Evolutionary conservation across 2,888 invertebrate genomes (phyloP).

Genomic region (Philaethria dido): DNA sequence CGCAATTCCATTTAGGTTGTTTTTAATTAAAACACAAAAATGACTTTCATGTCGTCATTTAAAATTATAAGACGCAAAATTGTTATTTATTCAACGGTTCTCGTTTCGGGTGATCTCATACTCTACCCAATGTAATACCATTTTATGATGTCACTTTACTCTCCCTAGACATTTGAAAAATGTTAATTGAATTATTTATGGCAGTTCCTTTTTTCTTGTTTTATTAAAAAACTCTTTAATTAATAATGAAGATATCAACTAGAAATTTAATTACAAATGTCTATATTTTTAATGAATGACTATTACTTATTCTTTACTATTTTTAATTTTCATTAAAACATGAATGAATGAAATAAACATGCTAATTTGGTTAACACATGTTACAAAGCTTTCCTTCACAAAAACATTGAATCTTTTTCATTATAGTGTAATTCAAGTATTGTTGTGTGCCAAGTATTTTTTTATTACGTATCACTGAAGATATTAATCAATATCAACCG

Average conservation of each 20-base stretch:
- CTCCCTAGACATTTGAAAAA: constrained; percentile 5
- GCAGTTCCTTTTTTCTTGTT: background rate
- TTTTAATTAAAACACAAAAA: constrained; percentile 18
- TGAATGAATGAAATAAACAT: too few relatives aligned
- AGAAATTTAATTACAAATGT: background rate
- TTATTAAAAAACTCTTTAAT: background rate
- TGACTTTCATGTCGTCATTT: background rate
- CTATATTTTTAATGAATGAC: background rate
- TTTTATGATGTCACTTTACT: background rate
- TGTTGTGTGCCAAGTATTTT: too few relatives aligned
- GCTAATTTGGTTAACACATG: too few relatives aligned
- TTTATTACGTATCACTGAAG: too few relatives aligned
- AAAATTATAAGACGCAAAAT: constrained; percentile 4
- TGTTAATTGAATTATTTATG: constrained; percentile 6
- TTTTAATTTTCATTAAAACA: too few relatives aligned
- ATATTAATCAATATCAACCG: too few relatives aligned
- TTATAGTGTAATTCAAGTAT: too few relatives aligned
- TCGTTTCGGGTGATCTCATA: background rate
- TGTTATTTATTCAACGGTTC: constrained; percentile 10
- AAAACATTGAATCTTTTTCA: too few relatives aligned
- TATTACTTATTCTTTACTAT: too few relatives aligned
- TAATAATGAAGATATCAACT: background rate
- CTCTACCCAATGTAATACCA: background rate
- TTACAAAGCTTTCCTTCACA: too few relatives aligned
- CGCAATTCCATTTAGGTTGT: background rate